Conservation (phyloP, 2,888 invertebrate species). For the Teleiodes luculella region DNA sequence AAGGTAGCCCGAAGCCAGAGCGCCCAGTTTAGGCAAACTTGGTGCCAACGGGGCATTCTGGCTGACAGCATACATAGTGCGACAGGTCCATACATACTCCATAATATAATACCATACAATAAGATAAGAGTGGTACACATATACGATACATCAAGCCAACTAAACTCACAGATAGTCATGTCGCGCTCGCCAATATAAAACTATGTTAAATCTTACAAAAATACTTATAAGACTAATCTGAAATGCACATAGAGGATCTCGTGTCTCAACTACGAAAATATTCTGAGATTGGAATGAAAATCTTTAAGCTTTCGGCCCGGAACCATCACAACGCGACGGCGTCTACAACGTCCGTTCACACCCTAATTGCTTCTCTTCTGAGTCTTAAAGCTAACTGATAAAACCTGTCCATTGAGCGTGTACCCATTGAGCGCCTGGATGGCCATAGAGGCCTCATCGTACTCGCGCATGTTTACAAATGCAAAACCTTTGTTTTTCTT, state of each 20-base stretch:
- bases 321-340: slow-evolving; percentile 65
- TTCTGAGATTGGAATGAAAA: slow-evolving; percentile 78
- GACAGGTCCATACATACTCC: slow-evolving; percentile 74
- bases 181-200: slow-evolving; percentile 74
- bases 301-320: slow-evolving; percentile 64
- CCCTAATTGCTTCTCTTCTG: slow-evolving; percentile 73
- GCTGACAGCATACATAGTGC: slow-evolving; percentile 56
- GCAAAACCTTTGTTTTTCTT: slow-evolving; percentile 78
- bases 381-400: slow-evolving; percentile 78
- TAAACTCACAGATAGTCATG: slow-evolving; percentile 75
- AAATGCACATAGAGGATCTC: slow-evolving; percentile 77
- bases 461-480: slow-evolving; percentile 76
- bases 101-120: slow-evolving; percentile 76
- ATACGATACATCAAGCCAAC: slow-evolving; percentile 76
- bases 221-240: slow-evolving; percentile 77
- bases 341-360: slow-evolving; percentile 63
- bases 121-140: slow-evolving; percentile 70
- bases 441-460: slow-evolving; percentile 75
- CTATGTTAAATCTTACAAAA: slow-evolving; percentile 78
- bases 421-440: slow-evolving; percentile 76
- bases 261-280: slow-evolving; percentile 77
- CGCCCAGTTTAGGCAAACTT: slow-evolving; percentile 37
- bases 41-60: slow-evolving; percentile 35
- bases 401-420: slow-evolving; percentile 77
- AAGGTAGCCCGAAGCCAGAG: slow-evolving; percentile 44